Evolutionary conservation across 2,113 vertebrate species (phyloP), one percentile per base, ranked within the genome.

Genomic region (Hippocampus barbouri): DNA sequence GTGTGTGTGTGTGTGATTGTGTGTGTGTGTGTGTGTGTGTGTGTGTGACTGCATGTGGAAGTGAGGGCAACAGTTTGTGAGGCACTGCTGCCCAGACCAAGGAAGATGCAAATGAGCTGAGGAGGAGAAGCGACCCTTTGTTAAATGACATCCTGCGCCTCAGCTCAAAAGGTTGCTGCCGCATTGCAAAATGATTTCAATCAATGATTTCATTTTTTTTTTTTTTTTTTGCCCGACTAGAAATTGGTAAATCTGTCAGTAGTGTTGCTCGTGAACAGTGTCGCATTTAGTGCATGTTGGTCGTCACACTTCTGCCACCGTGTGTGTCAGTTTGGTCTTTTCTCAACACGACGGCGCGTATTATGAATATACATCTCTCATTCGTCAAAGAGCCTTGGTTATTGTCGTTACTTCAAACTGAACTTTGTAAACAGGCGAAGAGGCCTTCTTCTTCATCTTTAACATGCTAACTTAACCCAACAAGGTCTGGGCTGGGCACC

Each of bases 41-140:
- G 41, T 47, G 64, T 66, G 14, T 47, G 21, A 25, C 14, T 66
- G 64, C 41, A 25, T 66, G 64, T 66, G 64, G 64, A 79, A 77
- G 85, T 74, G 77, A 82, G 78, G 68, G 75, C 70, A 78, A 83
- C 78, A 82, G 83, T 87, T 83, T 86, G 79, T 79, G 69, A 69
- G 78, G 75, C 79, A 80, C 70, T 72, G 83, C 45, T 74, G 81
- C 77, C 69, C 77, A 82, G 77, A 80, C 81, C 74, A 79, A 83
- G 82, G 71, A 68, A 83, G 82, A 89, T 89, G 83, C 70, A 82
- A 89, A 88, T 89, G 81, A 77, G 81, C 40, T 27, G 20, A 5
- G 38, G 30, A 66, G 75, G 61, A 88, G 81, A 87, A 89, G 63
- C 27, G 85, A 47, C 18, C 51, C 72, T 79, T 78, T 87, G 81